Base-by-base conservation (phyloP, 2,888 invertebrate species). In the Folsomia manolachei region DNA sequence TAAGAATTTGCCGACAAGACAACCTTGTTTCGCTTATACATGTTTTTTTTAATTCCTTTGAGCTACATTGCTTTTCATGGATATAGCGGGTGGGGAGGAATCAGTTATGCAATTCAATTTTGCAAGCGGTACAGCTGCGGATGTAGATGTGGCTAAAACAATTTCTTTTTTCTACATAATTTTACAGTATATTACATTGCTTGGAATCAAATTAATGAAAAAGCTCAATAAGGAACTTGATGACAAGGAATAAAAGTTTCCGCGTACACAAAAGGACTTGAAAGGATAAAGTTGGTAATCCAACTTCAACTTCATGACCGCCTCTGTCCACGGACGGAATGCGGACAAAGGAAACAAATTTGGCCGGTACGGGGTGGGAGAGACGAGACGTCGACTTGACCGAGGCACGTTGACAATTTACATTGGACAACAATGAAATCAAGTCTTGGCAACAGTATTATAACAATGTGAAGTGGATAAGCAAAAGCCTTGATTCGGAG, bases 361-460 rank as follows among this genome's bases (percentile, higher is more conserved):
- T 56, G 56, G 56, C 19, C 18, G 21, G 4, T 7, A 7, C 18
- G 21, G n/a, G 56, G 7, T 21, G n/a, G n/a, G n/a, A n/a, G n/a
- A n/a, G n/a, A n/a, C n/a, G n/a, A n/a, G n/a, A n/a, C n/a, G n/a
- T n/a, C n/a, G n/a, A n/a, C n/a, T n/a, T n/a, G n/a, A n/a, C n/a
- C n/a, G n/a, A n/a, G n/a, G n/a, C n/a, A n/a, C n/a, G 18, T 56
- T 56, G 56, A 56, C 56, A 56, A 56, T 56, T 56, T 39, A 39
- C 39, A 39, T 39, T 39, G 39, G 39, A 39, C 39, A 39, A 39
- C 39, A 39, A 39, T 39, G 39, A 39, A 39, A 39, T 39, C 14
- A n/a, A n/a, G n/a, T n/a, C n/a, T n/a, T n/a, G n/a, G n/a, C n/a
- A n/a, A n/a, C n/a, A n/a, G n/a, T n/a, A n/a, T n/a, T n/a, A n/a